Conservation (phyloP, 2,113 vertebrate species). For the Misgurnus anguillicaudatus region DNA sequence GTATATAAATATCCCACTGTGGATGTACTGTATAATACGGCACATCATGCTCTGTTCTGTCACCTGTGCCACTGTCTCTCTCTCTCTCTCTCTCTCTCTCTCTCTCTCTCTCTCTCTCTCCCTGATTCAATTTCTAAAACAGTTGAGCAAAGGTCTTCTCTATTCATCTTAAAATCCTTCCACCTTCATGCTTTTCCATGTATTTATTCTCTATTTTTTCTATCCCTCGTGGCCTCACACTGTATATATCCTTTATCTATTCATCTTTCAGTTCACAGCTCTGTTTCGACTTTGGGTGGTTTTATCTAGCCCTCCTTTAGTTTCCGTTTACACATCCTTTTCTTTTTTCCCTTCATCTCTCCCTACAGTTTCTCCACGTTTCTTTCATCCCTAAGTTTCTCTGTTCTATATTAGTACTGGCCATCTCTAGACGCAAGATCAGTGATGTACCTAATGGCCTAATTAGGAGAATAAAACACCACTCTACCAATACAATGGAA, state of each 20-base stretch:
- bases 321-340: conserved; percentile 23
- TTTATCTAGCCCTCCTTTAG: background rate
- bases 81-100: background rate
- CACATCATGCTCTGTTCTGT: conserved; percentile 10
- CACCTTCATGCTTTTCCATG: conserved; percentile 5
- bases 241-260: conserved; percentile 22
- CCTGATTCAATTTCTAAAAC: conserved; percentile 15
- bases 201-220: conserved; percentile 23
- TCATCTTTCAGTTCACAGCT: conserved; percentile 40
- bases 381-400: conserved; percentile 30
- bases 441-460: conserved; percentile 68
- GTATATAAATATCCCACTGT: conserved; percentile 35
- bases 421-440: conserved; percentile 52
- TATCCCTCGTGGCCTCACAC: background rate
- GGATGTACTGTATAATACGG: conserved; percentile 33
- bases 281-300: conserved; percentile 6
- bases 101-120: background rate
- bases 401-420: conserved; percentile 49
- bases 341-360: conserved; percentile 20
- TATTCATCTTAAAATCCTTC: conserved; percentile 27
- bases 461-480: conserved; percentile 73
- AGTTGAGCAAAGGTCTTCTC: conserved; percentile 5
- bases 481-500: conserved; percentile 64
- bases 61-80: background rate
- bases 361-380: conserved; percentile 31